These are phyloP conservation scores for Melospiza melodia DNA, from an alignment of 2,113 vertebrate genomes.

Conservation along the genomic window DNA sequence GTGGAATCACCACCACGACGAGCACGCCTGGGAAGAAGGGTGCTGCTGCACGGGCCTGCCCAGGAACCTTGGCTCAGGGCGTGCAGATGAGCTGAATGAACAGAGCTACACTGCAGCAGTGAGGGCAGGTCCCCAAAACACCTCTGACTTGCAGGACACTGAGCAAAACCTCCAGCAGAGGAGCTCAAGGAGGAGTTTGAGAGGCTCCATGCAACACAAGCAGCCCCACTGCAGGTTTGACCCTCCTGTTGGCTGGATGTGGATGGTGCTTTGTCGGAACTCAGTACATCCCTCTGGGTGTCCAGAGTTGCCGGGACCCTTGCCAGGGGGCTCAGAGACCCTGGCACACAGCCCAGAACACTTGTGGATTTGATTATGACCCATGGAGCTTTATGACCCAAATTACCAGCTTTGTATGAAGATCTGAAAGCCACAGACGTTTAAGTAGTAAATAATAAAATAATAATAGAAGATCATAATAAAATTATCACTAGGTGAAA, in stretches of 20 bases:
- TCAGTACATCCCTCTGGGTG: too few species aligned
- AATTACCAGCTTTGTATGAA: too few species aligned
- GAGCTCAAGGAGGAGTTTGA: background rate
- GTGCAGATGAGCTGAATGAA: background rate
- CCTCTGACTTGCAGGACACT: background rate
- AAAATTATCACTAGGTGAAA: too few species aligned
- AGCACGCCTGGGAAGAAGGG: background rate
- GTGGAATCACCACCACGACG: constrained; percentile 53
- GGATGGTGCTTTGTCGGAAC: background rate
- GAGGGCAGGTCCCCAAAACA: background rate
- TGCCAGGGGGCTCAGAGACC: too few species aligned
- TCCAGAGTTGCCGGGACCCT: too few species aligned
- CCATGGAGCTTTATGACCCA: too few species aligned
- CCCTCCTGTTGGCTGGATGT: background rate
- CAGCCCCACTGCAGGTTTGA: background rate
- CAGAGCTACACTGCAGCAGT: background rate
- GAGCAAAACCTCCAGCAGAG: background rate
- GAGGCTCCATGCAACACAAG: rapidly evolving
- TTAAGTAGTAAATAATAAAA: too few species aligned
- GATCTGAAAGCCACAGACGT: too few species aligned
- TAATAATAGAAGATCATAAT: too few species aligned
- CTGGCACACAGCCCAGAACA: too few species aligned
- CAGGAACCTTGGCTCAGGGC: background rate
- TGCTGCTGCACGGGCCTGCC: background rate
- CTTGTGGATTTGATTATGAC: too few species aligned